These are phyloP conservation scores for Azemiops feae DNA, from an alignment of 2,113 vertebrate genomes.

Conservation along the genomic window DNA sequence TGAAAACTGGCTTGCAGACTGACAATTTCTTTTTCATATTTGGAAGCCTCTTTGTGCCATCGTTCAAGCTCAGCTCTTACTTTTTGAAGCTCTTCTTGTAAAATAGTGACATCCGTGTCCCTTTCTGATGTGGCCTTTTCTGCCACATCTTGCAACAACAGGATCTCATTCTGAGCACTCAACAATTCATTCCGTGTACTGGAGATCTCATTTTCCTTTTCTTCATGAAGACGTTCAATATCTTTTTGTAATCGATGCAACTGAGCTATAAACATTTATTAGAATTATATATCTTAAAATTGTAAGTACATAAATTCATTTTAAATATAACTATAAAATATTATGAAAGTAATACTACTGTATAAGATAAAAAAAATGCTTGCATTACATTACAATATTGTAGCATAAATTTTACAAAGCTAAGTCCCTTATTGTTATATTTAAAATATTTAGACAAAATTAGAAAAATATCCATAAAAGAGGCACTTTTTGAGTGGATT, in stretches of 20 bases:
- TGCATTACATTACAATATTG: background rate
- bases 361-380: background rate
- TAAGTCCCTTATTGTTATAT: background rate
- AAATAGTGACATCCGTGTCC: constrained; percentile 81
- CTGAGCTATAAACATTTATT: constrained; percentile 68
- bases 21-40: constrained; percentile 86
- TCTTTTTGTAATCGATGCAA: constrained; percentile 84
- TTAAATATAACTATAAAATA: background rate
- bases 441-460: background rate
- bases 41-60: constrained; percentile 82
- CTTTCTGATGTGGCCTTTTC: constrained; percentile 81
- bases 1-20: constrained; percentile 83
- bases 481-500: background rate
- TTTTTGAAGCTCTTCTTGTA: constrained; percentile 81
- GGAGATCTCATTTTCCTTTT: constrained; percentile 88
- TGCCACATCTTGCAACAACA: constrained; percentile 85
- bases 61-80: constrained; percentile 85
- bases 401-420: background rate
- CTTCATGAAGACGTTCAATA: constrained; percentile 87
- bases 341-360: background rate
- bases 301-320: background rate
- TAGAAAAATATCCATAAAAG: background rate
- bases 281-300: constrained; percentile 19
- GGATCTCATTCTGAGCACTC: constrained; percentile 89
- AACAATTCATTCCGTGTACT: constrained; percentile 83